phyloP scores from a whole-genome alignment of 53 echinoderm and acorn worm species.

The Echinometra lucunter region DNA sequence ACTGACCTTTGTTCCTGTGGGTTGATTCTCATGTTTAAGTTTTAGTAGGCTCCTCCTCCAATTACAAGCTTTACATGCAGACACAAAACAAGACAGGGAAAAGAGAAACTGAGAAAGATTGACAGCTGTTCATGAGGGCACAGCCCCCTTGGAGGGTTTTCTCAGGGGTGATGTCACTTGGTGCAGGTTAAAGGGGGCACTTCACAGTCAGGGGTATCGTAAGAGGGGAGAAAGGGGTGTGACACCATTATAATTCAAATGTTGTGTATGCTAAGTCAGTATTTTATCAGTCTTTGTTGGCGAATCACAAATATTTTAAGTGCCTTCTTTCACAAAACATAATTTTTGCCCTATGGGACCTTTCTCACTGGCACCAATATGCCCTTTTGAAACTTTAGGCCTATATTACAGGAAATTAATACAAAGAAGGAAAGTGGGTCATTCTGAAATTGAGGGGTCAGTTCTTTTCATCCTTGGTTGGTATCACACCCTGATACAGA shows the following conservation, averaged over 20 bases:
- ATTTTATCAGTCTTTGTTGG: not conserved
- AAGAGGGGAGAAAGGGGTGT: not conserved
- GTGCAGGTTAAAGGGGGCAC: not conserved
- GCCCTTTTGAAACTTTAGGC: too few species aligned
- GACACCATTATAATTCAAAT: not conserved
- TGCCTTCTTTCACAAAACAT: not conserved
- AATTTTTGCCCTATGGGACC: too few species aligned
- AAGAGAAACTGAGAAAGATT: not conserved
- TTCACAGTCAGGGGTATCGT: not conserved
- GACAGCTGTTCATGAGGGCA: conserved; percentile 15
- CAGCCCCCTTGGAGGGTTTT: not conserved
- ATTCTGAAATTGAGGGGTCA: too few species aligned
- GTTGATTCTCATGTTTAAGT: not conserved
- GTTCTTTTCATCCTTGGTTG: too few species aligned
- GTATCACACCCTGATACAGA: too few species aligned
- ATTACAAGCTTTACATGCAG: not conserved
- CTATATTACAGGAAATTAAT: not conserved
- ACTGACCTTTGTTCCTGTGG: conserved; percentile 16
- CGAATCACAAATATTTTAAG: not conserved
- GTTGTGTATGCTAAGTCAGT: too few species aligned
- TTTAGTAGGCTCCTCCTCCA: conserved; percentile 20
- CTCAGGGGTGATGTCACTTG: not conserved
- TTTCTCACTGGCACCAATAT: too few species aligned
- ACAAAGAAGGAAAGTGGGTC: too few species aligned
- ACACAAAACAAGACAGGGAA: not conserved